phyloP scores from a whole-genome alignment of 2,888 invertebrate genomes.

The Anticlea derivata region DNA sequence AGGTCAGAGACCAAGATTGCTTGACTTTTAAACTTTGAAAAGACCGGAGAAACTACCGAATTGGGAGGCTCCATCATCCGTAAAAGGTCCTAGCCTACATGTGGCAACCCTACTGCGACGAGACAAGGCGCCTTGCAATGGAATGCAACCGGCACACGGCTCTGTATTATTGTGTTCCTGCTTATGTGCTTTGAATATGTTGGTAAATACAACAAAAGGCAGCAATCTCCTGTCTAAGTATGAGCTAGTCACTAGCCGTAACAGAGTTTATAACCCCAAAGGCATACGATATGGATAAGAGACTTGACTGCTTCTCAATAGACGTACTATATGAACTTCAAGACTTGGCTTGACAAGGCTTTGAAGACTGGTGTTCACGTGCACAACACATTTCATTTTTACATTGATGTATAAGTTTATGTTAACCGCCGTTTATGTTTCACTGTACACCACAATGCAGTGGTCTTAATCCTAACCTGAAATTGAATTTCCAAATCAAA shows the following conservation, averaged over 20 bases:
- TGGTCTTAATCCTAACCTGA: neutral
- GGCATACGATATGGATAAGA: too few relatives aligned
- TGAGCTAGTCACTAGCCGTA: too few relatives aligned
- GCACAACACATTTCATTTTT: too few relatives aligned
- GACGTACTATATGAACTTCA: too few relatives aligned
- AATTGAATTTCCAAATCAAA: slow-evolving; percentile 16
- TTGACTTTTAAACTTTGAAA: neutral
- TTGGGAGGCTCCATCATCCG: too few relatives aligned
- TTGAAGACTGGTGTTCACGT: too few relatives aligned
- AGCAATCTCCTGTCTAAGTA: neutral
- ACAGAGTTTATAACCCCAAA: too few relatives aligned
- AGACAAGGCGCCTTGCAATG: slow-evolving; percentile 19
- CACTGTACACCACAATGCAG: neutral
- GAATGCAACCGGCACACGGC: slow-evolving; percentile 28
- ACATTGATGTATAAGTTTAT: too few relatives aligned
- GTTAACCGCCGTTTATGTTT: neutral
- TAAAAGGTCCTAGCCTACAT: too few relatives aligned
- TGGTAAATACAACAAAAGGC: slow-evolving; percentile 2
- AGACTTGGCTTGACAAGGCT: too few relatives aligned
- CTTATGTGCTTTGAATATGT: slow-evolving; percentile 16
- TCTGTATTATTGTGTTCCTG: slow-evolving; percentile 24
- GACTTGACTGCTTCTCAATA: too few relatives aligned
- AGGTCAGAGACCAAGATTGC: too few relatives aligned
- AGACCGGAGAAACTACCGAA: neutral
- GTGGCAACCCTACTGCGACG: slow-evolving; percentile 13